Evolutionary conservation across 2,888 invertebrate genomes (phyloP).

Genomic region (Drosophila subsilvestris): DNA sequence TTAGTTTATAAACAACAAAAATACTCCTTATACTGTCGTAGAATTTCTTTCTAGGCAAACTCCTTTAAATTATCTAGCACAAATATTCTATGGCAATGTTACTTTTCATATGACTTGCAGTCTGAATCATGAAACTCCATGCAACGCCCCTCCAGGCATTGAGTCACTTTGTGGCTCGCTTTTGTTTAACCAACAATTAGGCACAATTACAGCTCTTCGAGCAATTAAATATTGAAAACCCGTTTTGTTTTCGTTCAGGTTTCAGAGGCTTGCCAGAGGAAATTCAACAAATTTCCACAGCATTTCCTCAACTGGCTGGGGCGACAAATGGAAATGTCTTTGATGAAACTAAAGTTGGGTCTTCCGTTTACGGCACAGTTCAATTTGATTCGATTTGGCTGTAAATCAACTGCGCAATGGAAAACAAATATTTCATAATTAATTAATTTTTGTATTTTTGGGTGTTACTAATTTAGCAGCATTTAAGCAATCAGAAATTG

Average conservation of each 20-base stretch:
- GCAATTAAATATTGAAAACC: conserved; percentile 74
- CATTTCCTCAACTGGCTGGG: conserved; percentile 58
- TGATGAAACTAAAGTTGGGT: conserved; percentile 24
- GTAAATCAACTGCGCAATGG: conserved; percentile 10
- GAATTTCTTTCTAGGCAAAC: too few species aligned
- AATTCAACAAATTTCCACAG: conserved; percentile 36
- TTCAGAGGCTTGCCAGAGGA: conserved; percentile 12
- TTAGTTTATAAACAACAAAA: too few species aligned
- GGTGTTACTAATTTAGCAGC: conserved; percentile 39
- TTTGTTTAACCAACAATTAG: conserved; percentile 71
- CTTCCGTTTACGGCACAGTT: conserved; percentile 53
- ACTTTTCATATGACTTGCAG: neutral
- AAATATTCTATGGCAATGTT: too few species aligned
- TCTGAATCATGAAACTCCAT: conserved; percentile 18
- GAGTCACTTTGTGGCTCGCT: conserved; percentile 43
- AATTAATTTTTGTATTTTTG: conserved; percentile 34
- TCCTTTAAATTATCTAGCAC: too few species aligned
- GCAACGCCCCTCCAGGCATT: conserved; percentile 43
- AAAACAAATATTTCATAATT: conserved; percentile 48
- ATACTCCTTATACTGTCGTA: too few species aligned
- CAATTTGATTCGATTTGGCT: conserved; percentile 15
- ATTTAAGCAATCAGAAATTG: conserved; percentile 40
- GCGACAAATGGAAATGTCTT: conserved; percentile 32
- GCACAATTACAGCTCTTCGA: conserved; percentile 63
- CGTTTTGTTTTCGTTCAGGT: conserved; percentile 46